Base-by-base conservation (phyloP, 1,140 invertebrate species). In the Heliconius himera region DNA sequence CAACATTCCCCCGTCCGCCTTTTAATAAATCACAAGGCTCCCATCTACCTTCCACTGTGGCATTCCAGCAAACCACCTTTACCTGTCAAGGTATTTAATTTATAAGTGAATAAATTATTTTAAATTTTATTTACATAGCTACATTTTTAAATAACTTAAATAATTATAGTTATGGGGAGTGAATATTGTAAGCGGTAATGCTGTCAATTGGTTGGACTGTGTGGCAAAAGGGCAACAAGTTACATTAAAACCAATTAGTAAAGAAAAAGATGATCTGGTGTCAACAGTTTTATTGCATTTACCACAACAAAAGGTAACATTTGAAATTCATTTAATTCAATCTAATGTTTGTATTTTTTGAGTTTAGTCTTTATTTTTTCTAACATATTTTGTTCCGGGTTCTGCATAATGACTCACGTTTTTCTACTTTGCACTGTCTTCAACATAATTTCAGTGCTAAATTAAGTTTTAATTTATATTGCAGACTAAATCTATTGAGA, bases 21-120 rank as follows among this genome's bases (percentile, higher is more conserved):
- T 38, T 78, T 95, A 66, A 83, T 95, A 8, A 86, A 95, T 79
- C 94, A 95, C 76, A 88, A 86, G 78, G 93, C 94, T 41, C 92
- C 93, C n/a, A 85, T 95, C 77, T 93, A 92, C 79, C 89, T 95
- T 87, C 94, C 94, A 70, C 54, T 95, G n/a, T 95, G 94, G 94
- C 94, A 95, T 89, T 94, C 94, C 80, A 93, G 89, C 79, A 95
- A 95, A 90, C 92, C 93, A 70, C 94, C 94, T 76, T 80, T 95
- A 54, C 92, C 94, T 82, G 93, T 95, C 18, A 93, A 95, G 92
- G 94, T 95, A 46, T 22, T 72, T n/a, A 36, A 70, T 4, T 3
- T 71, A 76, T 72, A 26, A 51, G 6, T 51, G 5, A 8, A 51
- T 20, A 8, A 51, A 51, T 20, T 51, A 20, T 51, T 51, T 51